Percentiles rank a stretch among this genome's conserved stretches.
Evolutionary conservation across 1,140 invertebrate genomes (phyloP).

Genomic region (Trichomalopsis sarcophagae): DNA sequence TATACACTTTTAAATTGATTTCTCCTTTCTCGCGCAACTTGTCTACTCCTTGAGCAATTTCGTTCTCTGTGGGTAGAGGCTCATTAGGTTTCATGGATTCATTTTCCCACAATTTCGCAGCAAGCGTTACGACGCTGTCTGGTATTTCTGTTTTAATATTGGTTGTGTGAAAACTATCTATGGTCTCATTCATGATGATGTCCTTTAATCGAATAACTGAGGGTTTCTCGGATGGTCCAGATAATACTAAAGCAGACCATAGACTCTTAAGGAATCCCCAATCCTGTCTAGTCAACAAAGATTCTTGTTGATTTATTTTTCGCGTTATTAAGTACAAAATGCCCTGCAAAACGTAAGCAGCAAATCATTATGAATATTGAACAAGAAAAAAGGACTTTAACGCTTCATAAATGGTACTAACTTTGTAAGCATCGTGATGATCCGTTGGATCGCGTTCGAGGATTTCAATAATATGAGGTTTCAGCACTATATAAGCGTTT

Average conservation of each 20-base stretch:
- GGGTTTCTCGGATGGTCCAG: conserved; percentile 87
- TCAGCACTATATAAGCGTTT: conserved; percentile 78
- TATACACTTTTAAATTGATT: conserved; percentile 77
- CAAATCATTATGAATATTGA: conserved; percentile 35
- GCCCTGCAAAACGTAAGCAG: conserved; percentile 59
- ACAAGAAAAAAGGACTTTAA: not conserved
- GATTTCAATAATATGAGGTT: conserved; percentile 78
- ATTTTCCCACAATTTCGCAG: conserved; percentile 71
- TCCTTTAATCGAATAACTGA: conserved; percentile 87
- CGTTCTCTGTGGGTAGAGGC: conserved; percentile 64
- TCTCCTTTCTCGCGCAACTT: conserved; percentile 70
- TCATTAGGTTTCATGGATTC: conserved; percentile 58
- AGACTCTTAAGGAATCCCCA: conserved; percentile 83
- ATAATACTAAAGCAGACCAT: conserved; percentile 85
- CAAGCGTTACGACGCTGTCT: conserved; percentile 74
- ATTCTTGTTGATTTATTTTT: conserved; percentile 81
- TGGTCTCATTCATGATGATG: conserved; percentile 73
- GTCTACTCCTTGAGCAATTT: conserved; percentile 70
- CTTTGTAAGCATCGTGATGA: conserved; percentile 85
- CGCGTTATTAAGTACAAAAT: conserved; percentile 80
- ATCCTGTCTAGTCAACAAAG: conserved; percentile 76
- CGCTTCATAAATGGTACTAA: conserved; percentile 51
- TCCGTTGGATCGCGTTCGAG: conserved; percentile 77
- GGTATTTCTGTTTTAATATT: conserved; percentile 78
- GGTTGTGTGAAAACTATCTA: conserved; percentile 76